A percentile compares a stretch with the other conserved stretches of the same genome.
Evolutionary conservation across 1,140 invertebrate genomes (phyloP).

Genomic region (Luehdorfia chinensis): DNA sequence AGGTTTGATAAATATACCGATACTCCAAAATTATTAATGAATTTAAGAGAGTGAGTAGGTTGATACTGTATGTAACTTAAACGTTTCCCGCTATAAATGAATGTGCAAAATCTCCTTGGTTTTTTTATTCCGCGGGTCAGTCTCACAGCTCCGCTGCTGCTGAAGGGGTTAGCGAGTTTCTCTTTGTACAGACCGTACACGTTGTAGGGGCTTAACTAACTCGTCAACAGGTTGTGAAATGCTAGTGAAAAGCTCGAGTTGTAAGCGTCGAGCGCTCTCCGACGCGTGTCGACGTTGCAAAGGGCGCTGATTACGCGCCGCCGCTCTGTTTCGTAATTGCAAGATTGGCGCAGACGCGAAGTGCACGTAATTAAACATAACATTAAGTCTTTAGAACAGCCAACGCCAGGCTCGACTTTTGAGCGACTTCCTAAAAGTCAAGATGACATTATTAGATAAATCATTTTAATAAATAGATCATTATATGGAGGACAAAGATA

Average conservation of each 20-base stretch:
- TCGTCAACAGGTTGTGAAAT: slow-evolving; percentile 74
- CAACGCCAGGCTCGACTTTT: slow-evolving; percentile 10
- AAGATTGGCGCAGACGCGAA: slow-evolving; percentile 61
- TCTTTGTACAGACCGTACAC: slow-evolving; percentile 52
- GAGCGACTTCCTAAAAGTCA: no score
- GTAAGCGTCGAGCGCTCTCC: slow-evolving; percentile 47
- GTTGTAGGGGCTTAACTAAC: slow-evolving; percentile 60
- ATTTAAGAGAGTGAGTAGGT: no score
- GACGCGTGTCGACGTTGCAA: slow-evolving; percentile 51
- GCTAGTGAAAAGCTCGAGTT: slow-evolving; percentile 60
- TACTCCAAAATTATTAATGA: no score
- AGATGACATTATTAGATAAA: no score
- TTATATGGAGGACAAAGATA: no score
- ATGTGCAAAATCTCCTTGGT: slow-evolving; percentile 23
- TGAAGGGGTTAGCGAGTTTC: slow-evolving; percentile 35
- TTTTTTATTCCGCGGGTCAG: slow-evolving; percentile 26
- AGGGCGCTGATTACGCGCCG: slow-evolving; percentile 62
- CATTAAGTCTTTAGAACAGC: slow-evolving; percentile 43
- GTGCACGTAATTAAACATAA: slow-evolving; percentile 71
- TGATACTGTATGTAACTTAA: no score
- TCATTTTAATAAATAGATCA: no score
- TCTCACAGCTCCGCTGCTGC: slow-evolving; percentile 23
- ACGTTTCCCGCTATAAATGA: no score
- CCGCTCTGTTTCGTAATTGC: slow-evolving; percentile 63
- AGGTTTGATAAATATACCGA: no score